Evolutionary conservation across 2,888 invertebrate genomes (phyloP).

Genomic region (Cotesia congregata): DNA sequence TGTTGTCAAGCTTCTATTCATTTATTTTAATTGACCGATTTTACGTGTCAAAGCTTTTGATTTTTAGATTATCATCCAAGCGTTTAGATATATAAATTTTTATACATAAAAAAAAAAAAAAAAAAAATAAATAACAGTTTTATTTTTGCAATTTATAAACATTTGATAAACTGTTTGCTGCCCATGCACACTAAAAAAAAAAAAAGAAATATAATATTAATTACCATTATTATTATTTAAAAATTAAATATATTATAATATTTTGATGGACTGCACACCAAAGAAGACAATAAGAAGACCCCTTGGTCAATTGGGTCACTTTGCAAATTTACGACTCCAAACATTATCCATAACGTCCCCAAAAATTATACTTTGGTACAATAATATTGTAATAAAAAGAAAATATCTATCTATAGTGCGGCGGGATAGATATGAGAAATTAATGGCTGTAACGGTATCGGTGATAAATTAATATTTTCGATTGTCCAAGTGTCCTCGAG

Average conservation of each 20-base stretch:
- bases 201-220: too few species aligned
- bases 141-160: too few species aligned
- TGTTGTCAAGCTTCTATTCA: not conserved
- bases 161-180: too few species aligned
- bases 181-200: too few species aligned
- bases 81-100: not conserved
- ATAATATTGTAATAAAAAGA: slow-evolving; percentile 22
- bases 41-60: not conserved
- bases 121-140: slow-evolving; percentile 17
- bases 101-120: too few species aligned
- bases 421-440: slow-evolving; percentile 31
- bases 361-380: not conserved
- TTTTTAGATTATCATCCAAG: not conserved
- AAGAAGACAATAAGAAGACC: not conserved
- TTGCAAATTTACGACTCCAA: slow-evolving; percentile 61
- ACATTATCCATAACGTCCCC: slow-evolving; percentile 49
- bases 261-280: too few species aligned
- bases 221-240: too few species aligned
- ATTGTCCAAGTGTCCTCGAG: slow-evolving; percentile 57
- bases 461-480: slow-evolving; percentile 67
- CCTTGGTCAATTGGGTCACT: slow-evolving; percentile 42
- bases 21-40: not conserved
- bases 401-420: slow-evolving; percentile 28
- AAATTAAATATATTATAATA: too few species aligned
- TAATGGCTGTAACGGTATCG: slow-evolving; percentile 60